Base-by-base conservation (phyloP, 2,113 vertebrate species). In the Mastomys coucha region DNA sequence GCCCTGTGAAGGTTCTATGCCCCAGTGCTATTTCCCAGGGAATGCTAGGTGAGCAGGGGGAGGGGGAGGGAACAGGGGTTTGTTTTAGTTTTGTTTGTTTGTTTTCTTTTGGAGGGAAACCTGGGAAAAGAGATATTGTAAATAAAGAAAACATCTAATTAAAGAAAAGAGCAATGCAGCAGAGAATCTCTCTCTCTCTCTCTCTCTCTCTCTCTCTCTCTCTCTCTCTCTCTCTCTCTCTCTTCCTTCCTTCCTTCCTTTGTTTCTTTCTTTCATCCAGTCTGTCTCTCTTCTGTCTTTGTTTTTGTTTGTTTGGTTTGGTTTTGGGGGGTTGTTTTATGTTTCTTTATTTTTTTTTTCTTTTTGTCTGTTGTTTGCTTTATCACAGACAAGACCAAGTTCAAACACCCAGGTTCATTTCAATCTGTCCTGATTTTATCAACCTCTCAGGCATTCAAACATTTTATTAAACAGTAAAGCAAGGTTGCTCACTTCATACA, bases 381-480 rank as follows among this genome's bases (percentile, higher is more conserved):
- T 77, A 16, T 53, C 72, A 42, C 33, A 88, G 56, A 88, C 19
- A 49, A 81, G 39, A 39, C 76, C 36, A 58, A 76, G 78, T 8
- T 89, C 56, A 75, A 33, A 8, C 33, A 91, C 67, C 33, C 75
- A 76, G 36, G 56, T 87, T 94, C 78, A 76, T 88, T 95, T 95
- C 53, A 51, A 17, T 39, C 36, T 76, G 26, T 67, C 53, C 56
- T 90, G 17, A 67, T 39, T 84, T 60, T n/a, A 65, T 75, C 63
- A 49, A 53, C 90, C 36, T 93, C 58, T 63, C 56, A 13, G 13
- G 49, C 53, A 85, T 12, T 51, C 49, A 91, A 63, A 58, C 58
- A 73, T 85, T 70, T 96, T 85, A 95, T 56, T 91, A 81, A 95
- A 49, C 5, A 28, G 60, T n/a, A 82, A 94, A 77, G 53, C 45